Conservation (phyloP, 23 tunicate species). For the Styela plicata region DNA sequence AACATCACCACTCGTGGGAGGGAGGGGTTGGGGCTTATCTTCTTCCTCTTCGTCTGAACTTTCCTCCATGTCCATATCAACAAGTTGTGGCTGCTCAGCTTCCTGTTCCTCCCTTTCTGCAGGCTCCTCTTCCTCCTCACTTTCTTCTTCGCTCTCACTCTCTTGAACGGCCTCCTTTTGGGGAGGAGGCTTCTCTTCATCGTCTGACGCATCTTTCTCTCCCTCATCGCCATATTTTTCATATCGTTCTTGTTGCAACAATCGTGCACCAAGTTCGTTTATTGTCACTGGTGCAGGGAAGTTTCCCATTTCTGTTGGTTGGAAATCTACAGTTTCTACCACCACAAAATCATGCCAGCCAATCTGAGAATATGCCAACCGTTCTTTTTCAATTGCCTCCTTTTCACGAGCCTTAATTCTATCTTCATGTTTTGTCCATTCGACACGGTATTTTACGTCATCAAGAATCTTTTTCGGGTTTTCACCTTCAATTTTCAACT, state of each 20-base stretch:
- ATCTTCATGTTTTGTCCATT: conserved; percentile 90
- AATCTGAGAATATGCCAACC: conserved; percentile 89
- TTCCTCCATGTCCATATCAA: conserved; percentile 98
- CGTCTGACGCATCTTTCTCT: background rate
- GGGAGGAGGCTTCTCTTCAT: background rate
- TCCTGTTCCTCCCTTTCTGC: conserved; percentile 15
- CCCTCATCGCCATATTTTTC: conserved; percentile 85
- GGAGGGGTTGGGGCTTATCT: conserved; percentile 42
- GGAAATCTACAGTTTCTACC: conserved; percentile 95
- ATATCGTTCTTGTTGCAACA: conserved; percentile 83
- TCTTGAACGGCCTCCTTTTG: background rate
- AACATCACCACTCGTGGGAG: conserved; percentile 54
- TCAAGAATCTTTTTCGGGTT: conserved; percentile 75
- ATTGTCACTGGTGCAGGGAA: conserved; percentile 82
- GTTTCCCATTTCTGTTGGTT: conserved; percentile 69
- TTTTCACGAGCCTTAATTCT: conserved; percentile 70
- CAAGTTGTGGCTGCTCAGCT: conserved; percentile 77
- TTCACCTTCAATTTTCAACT: conserved; percentile 57
- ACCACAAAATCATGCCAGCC: conserved; percentile 99
- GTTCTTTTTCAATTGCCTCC: conserved; percentile 80
- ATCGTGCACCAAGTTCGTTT: conserved; percentile 79
- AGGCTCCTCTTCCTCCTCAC: conserved; percentile 29
- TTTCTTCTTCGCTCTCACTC: conserved; percentile 33
- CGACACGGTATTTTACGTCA: conserved; percentile 95
- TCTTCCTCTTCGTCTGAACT: conserved; percentile 88